These are phyloP conservation scores for Syngnathus typhle DNA, from an alignment of 2,113 vertebrate species.

Conservation along the genomic window DNA sequence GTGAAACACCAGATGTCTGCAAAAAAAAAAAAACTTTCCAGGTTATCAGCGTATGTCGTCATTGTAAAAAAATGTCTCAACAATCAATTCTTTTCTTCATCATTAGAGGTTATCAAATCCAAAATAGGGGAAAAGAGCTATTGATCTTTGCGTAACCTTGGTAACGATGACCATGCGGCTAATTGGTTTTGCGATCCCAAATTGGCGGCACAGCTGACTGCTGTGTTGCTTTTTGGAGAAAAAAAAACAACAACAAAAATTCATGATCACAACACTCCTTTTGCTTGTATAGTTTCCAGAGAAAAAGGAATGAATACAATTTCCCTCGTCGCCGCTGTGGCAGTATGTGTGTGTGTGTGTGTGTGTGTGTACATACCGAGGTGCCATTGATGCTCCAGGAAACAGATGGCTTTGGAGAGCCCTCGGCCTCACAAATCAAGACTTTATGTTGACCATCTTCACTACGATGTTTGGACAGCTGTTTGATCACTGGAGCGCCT, in stretches of 20 bases:
- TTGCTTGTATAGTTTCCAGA: neutral
- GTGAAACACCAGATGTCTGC: too few species aligned
- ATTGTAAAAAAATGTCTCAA: too few species aligned
- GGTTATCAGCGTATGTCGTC: too few species aligned
- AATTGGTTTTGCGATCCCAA: neutral
- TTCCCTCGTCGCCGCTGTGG: neutral
- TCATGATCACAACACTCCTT: neutral
- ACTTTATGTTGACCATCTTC: constrained; percentile 77
- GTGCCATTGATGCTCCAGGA: constrained; percentile 87
- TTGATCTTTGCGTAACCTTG: neutral
- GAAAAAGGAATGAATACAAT: constrained; percentile 4
- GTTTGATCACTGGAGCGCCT: constrained; percentile 85
- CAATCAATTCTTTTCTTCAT: too few species aligned
- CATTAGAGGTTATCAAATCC: neutral
- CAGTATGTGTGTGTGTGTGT: neutral
- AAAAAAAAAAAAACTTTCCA: too few species aligned
- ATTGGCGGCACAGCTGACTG: neutral
- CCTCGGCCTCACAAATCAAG: constrained; percentile 83
- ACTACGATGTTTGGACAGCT: constrained; percentile 73
- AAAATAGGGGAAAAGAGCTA: neutral
- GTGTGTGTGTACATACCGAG: constrained; percentile 60
- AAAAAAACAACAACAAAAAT: neutral
- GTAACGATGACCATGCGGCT: neutral
- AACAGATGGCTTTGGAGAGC: constrained; percentile 86
- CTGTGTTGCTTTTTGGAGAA: neutral